These are phyloP conservation scores for Melitaea cinxia DNA, from an alignment of 1,140 invertebrate species.

Conservation along the genomic window DNA sequence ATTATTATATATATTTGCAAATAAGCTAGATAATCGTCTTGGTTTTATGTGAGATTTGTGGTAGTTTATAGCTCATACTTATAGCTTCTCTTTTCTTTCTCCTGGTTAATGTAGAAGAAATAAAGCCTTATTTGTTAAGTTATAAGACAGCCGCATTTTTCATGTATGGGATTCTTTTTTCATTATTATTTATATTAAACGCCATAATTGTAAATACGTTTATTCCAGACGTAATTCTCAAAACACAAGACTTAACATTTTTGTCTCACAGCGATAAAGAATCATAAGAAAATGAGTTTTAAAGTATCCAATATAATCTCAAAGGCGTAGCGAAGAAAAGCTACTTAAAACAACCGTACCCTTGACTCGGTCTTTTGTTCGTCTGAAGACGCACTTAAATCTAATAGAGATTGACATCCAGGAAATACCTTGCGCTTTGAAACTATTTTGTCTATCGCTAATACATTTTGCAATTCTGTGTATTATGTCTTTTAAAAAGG, in stretches of 20 bases:
- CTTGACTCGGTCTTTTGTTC: slow-evolving; percentile 29
- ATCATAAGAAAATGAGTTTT: neutral
- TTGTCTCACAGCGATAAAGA: neutral
- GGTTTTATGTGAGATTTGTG: no score
- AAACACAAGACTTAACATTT: neutral
- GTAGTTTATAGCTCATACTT: no score
- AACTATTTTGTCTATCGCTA: neutral
- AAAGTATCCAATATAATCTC: slow-evolving; percentile 16
- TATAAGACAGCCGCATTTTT: no score
- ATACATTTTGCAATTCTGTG: no score
- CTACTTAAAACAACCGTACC: slow-evolving; percentile 23
- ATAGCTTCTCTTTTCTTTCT: no score
- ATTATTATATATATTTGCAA: no score
- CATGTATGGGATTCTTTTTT: no score
- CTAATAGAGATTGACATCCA: neutral
- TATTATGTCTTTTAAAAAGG: no score
- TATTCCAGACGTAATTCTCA: neutral
- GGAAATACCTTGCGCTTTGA: neutral
- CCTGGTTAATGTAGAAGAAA: no score
- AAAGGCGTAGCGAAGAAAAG: slow-evolving; percentile 24
- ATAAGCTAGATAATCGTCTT: no score
- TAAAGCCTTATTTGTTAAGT: no score
- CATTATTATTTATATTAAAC: no score
- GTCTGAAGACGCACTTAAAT: slow-evolving; percentile 21
- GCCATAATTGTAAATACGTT: neutral